Conservation (phyloP, 2,888 invertebrate genomes). For the Pharmacophagus antenor region DNA sequence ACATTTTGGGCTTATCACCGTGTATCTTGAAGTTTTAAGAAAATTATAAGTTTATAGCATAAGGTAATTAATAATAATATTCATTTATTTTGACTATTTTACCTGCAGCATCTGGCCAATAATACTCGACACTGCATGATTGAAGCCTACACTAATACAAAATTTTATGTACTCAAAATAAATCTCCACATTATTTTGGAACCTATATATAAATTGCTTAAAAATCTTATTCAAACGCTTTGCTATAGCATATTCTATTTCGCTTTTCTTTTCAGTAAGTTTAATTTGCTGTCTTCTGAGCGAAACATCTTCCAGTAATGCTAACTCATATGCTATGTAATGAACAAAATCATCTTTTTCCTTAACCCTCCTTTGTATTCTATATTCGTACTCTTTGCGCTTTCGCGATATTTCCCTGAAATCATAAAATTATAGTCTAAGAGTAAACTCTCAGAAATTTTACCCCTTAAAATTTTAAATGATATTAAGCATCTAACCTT, state of each 20-base stretch:
- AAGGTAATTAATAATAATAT: neutral
- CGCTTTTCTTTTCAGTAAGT: constrained; percentile 81
- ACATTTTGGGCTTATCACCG: constrained; percentile 86
- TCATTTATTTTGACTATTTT: neutral
- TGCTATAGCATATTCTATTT: constrained; percentile 85
- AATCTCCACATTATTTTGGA: constrained; percentile 86
- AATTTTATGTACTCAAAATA: constrained; percentile 91
- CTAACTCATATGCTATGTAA: constrained; percentile 86
- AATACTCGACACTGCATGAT: constrained; percentile 76
- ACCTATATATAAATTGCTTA: constrained; percentile 84
- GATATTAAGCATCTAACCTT: constrained; percentile 68
- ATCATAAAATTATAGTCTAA: constrained; percentile 32
- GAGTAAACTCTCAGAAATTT: too few relatives aligned
- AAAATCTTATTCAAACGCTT: constrained; percentile 88
- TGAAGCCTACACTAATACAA: constrained; percentile 83
- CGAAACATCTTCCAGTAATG: constrained; percentile 83
- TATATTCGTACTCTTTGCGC: constrained; percentile 86
- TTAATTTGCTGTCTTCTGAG: constrained; percentile 81
- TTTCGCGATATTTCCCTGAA: constrained; percentile 84
- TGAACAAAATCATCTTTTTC: constrained; percentile 85
- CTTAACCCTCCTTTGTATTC: constrained; percentile 84
- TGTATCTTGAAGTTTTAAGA: constrained; percentile 79
- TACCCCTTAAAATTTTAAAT: neutral
- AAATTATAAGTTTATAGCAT: neutral
- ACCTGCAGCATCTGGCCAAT: constrained; percentile 82